Percentiles rank a stretch among this genome's conserved stretches.
Evolutionary conservation across 2,888 invertebrate species (phyloP).

Genomic region (Mesoligia furuncula): DNA sequence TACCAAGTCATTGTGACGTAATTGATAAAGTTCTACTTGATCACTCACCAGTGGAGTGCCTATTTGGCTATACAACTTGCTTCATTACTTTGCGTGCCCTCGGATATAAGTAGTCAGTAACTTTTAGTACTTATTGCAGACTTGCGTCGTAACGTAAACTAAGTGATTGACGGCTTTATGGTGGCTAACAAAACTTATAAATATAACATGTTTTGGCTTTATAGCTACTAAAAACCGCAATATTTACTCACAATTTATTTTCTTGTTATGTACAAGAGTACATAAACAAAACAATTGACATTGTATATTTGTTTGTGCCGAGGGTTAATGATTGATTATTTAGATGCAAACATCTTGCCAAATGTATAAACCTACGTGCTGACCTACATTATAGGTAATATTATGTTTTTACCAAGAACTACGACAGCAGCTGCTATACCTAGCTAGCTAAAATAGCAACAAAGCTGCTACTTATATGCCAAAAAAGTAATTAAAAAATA

Average conservation of each 20-base stretch:
- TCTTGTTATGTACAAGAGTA: conserved; percentile 1
- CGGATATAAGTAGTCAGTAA: conserved; percentile 34
- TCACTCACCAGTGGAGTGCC: conserved; percentile 56
- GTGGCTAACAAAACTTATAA: conserved; percentile 41
- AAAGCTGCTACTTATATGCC: no score
- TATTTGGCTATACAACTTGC: conserved; percentile 58
- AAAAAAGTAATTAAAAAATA: no score
- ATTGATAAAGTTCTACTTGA: conserved; percentile 68
- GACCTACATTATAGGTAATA: not conserved
- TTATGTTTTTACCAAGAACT: not conserved
- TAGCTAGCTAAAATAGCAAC: no score
- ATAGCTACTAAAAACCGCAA: conserved; percentile 33
- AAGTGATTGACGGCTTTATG: conserved; percentile 62
- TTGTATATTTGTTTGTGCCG: conserved; percentile 5
- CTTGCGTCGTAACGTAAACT: conserved; percentile 57
- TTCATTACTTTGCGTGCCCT: conserved; percentile 53
- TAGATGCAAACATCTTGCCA: conserved; percentile 16
- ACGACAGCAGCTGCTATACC: not conserved
- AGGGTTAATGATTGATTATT: conserved; percentile 3
- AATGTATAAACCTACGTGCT: not conserved
- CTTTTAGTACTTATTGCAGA: conserved; percentile 34
- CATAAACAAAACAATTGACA: conserved; percentile 13
- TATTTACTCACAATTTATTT: conserved; percentile 23
- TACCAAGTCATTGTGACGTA: conserved; percentile 60
- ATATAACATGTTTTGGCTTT: conserved; percentile 36